A percentile compares a stretch with the other conserved stretches of the same genome.
phyloP scores from a whole-genome alignment of 1,140 invertebrate genomes.

The Eufriesea mexicana region DNA sequence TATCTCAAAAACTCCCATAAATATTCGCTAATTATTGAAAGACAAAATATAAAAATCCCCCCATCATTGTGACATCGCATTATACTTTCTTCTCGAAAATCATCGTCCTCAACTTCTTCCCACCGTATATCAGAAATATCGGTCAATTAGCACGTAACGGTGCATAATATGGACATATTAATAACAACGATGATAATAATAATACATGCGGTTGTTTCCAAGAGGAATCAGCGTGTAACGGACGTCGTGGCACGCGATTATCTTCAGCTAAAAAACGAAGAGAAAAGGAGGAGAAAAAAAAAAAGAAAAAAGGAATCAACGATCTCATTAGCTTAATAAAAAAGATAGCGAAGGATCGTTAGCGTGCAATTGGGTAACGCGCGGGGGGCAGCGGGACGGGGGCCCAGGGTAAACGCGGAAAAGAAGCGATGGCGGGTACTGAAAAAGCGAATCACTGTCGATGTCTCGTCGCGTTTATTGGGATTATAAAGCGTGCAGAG shows the following conservation, averaged over 20 bases:
- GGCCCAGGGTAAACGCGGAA: conserved; percentile 17
- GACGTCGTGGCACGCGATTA: conserved; percentile 19
- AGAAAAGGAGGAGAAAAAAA: no score
- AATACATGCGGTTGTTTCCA: neutral
- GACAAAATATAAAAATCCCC: no score
- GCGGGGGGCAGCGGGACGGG: conserved; percentile 26
- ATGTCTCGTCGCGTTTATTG: conserved; percentile 77
- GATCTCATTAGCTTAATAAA: conserved; percentile 62
- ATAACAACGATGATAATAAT: conserved; percentile 1
- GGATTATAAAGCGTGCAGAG: conserved; percentile 81
- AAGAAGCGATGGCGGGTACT: conserved; percentile 47
- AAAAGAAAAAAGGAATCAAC: neutral
- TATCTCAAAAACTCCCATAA: no score
- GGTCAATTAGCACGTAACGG: no score
- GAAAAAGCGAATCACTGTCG: conserved; percentile 68
- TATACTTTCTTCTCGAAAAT: no score
- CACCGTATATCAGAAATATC: no score
- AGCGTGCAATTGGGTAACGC: conserved; percentile 38
- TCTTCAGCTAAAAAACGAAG: neutral
- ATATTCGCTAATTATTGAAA: no score
- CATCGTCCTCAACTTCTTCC: no score
- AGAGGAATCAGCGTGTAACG: conserved; percentile 2
- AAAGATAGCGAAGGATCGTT: conserved; percentile 41
- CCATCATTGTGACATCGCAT: no score
- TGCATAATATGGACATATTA: no score